Evolutionary conservation across 64 coral and sea anemone genomes (phyloP), one percentile per base, ranked within the genome.

Genomic region (Porites australiensis): DNA sequence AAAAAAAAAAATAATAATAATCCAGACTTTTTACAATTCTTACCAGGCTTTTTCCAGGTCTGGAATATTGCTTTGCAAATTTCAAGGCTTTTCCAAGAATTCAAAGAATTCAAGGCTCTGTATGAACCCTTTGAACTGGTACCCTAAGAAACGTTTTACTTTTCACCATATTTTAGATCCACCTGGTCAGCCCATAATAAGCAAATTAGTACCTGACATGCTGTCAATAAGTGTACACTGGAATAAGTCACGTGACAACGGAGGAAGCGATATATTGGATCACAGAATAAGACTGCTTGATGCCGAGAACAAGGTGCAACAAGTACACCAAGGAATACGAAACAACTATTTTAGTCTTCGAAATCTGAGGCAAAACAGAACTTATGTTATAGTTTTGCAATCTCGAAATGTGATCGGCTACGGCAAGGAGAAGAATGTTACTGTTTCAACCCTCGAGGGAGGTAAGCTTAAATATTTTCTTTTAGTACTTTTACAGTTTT

Each of bases 341-440:
- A 44, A 11, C 19, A 83, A 16, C 6, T 63, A 49, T 12, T 52
- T 8, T 48, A 84, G 45, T 4, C 18, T 52, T 69, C 8, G 51
- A 8, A 69, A 84, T 84, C 19, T 84, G 81, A 37, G 69, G 46
- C 81, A 84, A 50, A 84, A 84, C 63, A 67, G 81, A 68, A 69
- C 63, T 3, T 68, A 84, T n/a, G 47, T 20, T 47, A n/a, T 84
- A 21, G 19, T 84, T 20, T 20, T 84, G 22, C 44, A 69, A 84
- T 61, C 81, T 15, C 67, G 81, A 65, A 84, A 69, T 64, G 19
- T 69, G 50, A 44, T 51, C 13, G 81, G 81, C 3, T 84, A 84
- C 48, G 62, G 81, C 45, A 20, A 21, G 44, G 16, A 58, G 18
- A 43, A 27, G 49, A 83, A 83, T 10, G 60, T 10, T 61, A 46